Evolutionary conservation across 2,113 vertebrate genomes (phyloP).

Genomic region (Crypturellus undulatus): DNA sequence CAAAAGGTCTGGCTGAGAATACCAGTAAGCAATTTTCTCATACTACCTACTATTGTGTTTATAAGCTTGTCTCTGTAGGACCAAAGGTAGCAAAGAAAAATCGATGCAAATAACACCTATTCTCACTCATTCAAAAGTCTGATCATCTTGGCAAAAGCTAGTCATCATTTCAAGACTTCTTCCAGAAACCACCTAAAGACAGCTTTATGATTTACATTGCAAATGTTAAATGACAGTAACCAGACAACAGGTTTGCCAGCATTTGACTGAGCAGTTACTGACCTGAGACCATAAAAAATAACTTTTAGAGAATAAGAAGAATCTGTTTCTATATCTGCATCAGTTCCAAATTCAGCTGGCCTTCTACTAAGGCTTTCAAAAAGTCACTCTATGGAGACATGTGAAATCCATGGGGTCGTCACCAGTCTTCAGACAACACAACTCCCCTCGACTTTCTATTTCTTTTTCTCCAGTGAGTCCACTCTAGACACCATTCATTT

Average conservation of each 20-base stretch:
- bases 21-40: background rate
- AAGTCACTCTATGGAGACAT: background rate
- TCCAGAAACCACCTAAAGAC: background rate
- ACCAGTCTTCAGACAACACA: background rate
- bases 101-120: background rate
- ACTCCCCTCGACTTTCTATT: background rate
- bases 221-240: background rate
- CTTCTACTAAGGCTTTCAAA: background rate
- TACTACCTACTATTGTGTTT: rapidly evolving
- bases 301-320: background rate
- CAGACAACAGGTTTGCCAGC: background rate
- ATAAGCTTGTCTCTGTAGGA: background rate
- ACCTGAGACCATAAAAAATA: background rate
- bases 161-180: background rate
- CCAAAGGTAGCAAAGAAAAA: background rate
- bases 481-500: background rate
- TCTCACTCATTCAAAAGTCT: background rate
- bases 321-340: background rate
- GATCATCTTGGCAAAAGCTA: background rate
- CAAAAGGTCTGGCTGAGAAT: background rate
- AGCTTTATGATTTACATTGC: background rate
- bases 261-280: background rate
- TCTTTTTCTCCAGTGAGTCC: background rate
- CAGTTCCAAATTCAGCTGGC: background rate
- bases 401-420: background rate